Evolutionary conservation across 2,797 vertebrate genomes (phyloP), one percentile per base, ranked within the genome.

Genomic region (Danio choprae): DNA sequence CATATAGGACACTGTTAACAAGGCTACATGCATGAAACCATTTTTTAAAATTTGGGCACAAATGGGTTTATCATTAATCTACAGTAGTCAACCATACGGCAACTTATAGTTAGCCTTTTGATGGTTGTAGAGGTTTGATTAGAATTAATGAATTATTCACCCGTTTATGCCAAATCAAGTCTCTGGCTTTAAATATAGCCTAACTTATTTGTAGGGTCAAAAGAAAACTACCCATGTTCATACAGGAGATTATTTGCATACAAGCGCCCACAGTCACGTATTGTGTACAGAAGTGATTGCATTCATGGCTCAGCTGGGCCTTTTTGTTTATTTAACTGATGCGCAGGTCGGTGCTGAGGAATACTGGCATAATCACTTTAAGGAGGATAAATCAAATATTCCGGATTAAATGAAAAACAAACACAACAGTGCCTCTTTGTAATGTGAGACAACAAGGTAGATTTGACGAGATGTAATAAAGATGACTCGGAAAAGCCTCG

Each of bases 381-480:
- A 87, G 85, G 74, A 77, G 74, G 64, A 71, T 82, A 88, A 91
- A 92, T 92, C 86, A 90, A 92, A 90, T 90, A 90, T 88, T 88
- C 81, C 80, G 70, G 82, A 91, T 91, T 89, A 91, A 91, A 91
- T 87, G 82, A 89, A 88, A 89, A 91, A 86, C 87, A 92, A 91
- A 90, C 89, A 91, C 87, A 89, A 88, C 88, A 77, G 83, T 86
- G 80, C 81, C 79, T 83, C 67, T 80, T 80, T 80, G 84, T 90
- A 89, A 90, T 86, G 86, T 71, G 87, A 87, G 86, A 88, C 87
- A 89, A 89, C 85, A 83, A 86, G 85, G 85, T 84, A 74, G 84
- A 87, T 85, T 80, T 80, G 84, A 84, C 82, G 77, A 81, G 81
- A 84, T 83, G 76, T 84, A 83, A 85, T 84, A 83, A 83, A 83